Percentiles rank a stretch among this genome's conserved stretches.
These are phyloP conservation scores for Uloborus diversus DNA, from an alignment of 1,140 invertebrate genomes.

Conservation along the genomic window DNA sequence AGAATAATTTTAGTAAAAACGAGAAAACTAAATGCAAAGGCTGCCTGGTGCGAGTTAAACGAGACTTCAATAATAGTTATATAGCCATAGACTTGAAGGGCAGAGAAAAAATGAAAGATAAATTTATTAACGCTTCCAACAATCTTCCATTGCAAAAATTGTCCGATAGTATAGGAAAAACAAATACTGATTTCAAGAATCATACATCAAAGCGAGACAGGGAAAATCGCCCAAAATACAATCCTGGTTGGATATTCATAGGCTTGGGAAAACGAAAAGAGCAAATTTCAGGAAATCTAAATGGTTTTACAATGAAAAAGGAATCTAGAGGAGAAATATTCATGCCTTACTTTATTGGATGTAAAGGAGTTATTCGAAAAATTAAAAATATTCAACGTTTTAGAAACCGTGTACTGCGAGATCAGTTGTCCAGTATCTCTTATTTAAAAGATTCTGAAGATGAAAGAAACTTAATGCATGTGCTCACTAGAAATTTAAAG, in stretches of 20 bases:
- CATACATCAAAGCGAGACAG: neutral
- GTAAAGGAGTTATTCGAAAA: too few species aligned
- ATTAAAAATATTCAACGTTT: too few species aligned
- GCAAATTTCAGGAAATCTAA: too few species aligned
- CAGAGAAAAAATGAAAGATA: neutral
- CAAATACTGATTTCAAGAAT: neutral
- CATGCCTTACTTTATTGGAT: too few species aligned
- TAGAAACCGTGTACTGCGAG: too few species aligned
- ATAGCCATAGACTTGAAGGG: neutral
- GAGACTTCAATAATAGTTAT: neutral
- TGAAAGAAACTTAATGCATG: too few species aligned
- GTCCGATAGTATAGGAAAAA: neutral
- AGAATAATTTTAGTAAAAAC: too few species aligned
- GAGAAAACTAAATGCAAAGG: neutral
- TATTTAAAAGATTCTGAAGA: too few species aligned
- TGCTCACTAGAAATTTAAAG: too few species aligned
- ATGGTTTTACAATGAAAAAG: too few species aligned
- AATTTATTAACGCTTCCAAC: neutral
- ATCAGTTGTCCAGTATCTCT: too few species aligned
- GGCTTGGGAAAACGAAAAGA: conserved; percentile 23
- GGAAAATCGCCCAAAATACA: conserved; percentile 22
- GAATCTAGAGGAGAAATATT: too few species aligned
- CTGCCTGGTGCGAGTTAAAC: neutral
- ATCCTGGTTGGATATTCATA: conserved; percentile 44
- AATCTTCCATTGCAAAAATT: neutral